Evolutionary conservation across 2,113 vertebrate genomes (phyloP).

Genomic region (Chunga burmeisteri): DNA sequence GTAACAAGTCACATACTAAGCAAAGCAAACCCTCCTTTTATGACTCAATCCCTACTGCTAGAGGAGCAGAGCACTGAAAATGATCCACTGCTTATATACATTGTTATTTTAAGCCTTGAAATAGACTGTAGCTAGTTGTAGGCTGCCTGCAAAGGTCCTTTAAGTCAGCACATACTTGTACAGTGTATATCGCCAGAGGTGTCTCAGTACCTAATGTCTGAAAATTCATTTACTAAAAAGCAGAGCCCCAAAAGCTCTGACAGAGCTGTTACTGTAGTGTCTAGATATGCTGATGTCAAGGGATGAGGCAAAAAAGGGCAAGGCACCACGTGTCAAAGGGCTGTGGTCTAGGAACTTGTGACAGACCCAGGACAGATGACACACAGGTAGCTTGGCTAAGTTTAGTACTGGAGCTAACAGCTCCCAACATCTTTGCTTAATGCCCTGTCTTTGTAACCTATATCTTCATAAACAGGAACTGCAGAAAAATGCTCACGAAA

Average conservation of each 20-base stretch:
- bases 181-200: background rate
- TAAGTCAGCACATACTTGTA: background rate
- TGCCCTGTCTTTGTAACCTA: background rate
- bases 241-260: background rate
- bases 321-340: conserved; percentile 58
- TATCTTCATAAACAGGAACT: background rate
- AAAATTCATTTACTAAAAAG: background rate
- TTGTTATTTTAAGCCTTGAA: background rate
- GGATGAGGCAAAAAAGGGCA: background rate
- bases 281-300: conserved; percentile 43
- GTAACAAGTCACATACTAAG: background rate
- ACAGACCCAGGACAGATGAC: conserved; percentile 20
- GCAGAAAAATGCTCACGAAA: background rate
- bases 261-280: background rate
- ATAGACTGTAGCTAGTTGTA: background rate
- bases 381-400: conserved; percentile 21
- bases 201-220: background rate
- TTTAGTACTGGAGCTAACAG: background rate
- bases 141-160: background rate
- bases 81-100: background rate
- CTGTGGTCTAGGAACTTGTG: conserved; percentile 1
- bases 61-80: background rate
- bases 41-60: background rate
- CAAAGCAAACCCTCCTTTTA: background rate
- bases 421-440: background rate